These are phyloP conservation scores for Neodiprion fabricii DNA, from an alignment of 1,140 invertebrate species.

Conservation along the genomic window DNA sequence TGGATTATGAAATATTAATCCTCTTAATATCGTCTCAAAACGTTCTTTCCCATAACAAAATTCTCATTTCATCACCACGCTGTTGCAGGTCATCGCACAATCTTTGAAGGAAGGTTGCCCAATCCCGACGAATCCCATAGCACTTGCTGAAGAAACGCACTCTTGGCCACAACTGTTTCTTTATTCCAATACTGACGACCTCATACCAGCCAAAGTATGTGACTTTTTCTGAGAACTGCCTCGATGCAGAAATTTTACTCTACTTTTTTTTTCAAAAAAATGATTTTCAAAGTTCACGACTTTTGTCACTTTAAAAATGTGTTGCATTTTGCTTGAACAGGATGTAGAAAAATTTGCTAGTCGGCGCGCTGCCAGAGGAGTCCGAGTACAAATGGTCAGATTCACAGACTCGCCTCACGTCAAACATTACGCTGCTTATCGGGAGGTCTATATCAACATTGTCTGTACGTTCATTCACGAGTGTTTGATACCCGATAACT, in stretches of 20 bases:
- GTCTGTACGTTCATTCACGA: conserved; percentile 68
- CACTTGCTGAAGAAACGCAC: conserved; percentile 57
- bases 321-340: conserved; percentile 41
- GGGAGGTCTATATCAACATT: conserved; percentile 67
- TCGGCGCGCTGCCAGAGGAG: conserved; percentile 65
- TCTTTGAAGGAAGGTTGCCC: conserved; percentile 37
- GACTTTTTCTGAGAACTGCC: conserved; percentile 18
- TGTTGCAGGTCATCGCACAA: conserved; percentile 40
- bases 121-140: conserved; percentile 44
- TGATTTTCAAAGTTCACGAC: background rate
- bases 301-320: background rate
- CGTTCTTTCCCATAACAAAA: no score
- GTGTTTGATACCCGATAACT: conserved; percentile 52
- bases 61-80: conserved; percentile 11
- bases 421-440: conserved; percentile 69
- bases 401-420: conserved; percentile 76
- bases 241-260: conserved; percentile 10
- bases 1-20: no score
- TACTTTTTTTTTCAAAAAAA: background rate
- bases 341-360: conserved; percentile 70
- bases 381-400: conserved; percentile 66
- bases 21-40: no score
- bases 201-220: conserved; percentile 65
- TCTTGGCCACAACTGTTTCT: conserved; percentile 76
- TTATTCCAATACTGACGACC: conserved; percentile 74